These are phyloP conservation scores for Trachymyrmex septentrionalis DNA, from an alignment of 1,140 invertebrate genomes.

Conservation along the genomic window DNA sequence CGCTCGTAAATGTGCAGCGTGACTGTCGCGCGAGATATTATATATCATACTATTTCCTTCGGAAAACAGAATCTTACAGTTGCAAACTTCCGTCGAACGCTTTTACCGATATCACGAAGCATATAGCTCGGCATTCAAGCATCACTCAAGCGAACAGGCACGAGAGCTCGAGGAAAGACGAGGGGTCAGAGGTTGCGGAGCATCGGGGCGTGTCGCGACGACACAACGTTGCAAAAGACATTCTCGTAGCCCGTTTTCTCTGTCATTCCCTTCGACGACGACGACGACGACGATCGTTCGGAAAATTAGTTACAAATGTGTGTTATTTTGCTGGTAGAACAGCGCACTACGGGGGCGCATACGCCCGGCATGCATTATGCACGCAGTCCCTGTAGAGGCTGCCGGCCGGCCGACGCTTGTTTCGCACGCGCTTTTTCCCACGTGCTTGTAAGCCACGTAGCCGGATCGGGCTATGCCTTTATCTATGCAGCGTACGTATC, in stretches of 20 bases:
- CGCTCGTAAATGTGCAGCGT: slow-evolving; percentile 1
- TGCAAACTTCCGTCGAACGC: slow-evolving; percentile 27
- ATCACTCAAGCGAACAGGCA: slow-evolving; percentile 25
- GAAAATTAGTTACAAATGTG: slow-evolving; percentile 84
- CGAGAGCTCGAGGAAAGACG: background rate
- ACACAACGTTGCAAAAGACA: slow-evolving; percentile 36
- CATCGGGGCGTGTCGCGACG: slow-evolving; percentile 35
- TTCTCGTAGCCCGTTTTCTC: slow-evolving; percentile 9
- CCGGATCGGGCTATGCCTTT: slow-evolving; percentile 54
- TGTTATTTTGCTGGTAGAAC: slow-evolving; percentile 82
- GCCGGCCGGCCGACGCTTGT: slow-evolving; percentile 71
- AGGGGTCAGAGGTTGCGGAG: slow-evolving; percentile 16
- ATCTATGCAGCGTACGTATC: slow-evolving; percentile 50
- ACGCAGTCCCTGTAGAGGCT: slow-evolving; percentile 76
- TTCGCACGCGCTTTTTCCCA: slow-evolving; percentile 83
- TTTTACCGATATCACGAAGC: slow-evolving; percentile 8
- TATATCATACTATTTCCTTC: slow-evolving; percentile 4
- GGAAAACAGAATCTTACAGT: slow-evolving; percentile 46
- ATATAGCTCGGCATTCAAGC: slow-evolving; percentile 8
- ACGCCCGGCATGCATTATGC: slow-evolving; percentile 82
- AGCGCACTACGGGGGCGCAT: slow-evolving; percentile 67
- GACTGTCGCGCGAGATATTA: background rate
- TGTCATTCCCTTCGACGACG: slow-evolving; percentile 35
- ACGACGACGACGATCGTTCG: slow-evolving; percentile 73
- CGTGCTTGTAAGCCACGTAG: slow-evolving; percentile 79